These are phyloP conservation scores for Cydia splendana DNA, from an alignment of 1,140 invertebrate species.

Conservation along the genomic window DNA sequence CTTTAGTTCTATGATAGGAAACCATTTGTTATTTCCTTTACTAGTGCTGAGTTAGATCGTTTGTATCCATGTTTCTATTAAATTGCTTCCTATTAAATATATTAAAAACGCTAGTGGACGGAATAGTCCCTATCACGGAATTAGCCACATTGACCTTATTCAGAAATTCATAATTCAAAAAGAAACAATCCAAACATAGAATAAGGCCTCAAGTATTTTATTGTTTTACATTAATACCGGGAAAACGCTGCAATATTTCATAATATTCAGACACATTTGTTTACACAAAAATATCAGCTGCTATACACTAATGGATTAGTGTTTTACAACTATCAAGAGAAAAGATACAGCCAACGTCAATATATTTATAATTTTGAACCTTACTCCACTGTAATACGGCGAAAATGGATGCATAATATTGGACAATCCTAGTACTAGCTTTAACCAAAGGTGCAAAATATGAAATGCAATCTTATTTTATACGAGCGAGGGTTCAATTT, in stretches of 20 bases:
- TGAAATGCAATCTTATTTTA: neutral
- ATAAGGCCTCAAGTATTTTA: too few relatives aligned
- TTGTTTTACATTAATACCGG: too few relatives aligned
- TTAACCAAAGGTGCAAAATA: neutral
- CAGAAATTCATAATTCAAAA: too few relatives aligned
- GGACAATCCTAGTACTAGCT: neutral
- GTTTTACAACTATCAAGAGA: conserved; percentile 7
- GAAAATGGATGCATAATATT: neutral
- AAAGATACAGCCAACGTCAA: neutral
- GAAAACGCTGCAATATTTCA: neutral
- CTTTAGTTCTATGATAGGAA: too few relatives aligned
- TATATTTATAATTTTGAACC: neutral
- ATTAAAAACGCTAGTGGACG: too few relatives aligned
- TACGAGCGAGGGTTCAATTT: neutral
- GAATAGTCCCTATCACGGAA: too few relatives aligned
- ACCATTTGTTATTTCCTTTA: too few relatives aligned
- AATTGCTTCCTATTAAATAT: too few relatives aligned
- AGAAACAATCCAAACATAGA: too few relatives aligned
- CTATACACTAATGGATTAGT: conserved; percentile 10
- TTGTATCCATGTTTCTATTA: too few relatives aligned
- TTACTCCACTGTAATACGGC: neutral
- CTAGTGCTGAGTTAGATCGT: too few relatives aligned
- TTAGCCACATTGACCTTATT: too few relatives aligned
- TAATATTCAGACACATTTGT: conserved; percentile 4
- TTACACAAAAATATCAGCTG: neutral